phyloP scores from a whole-genome alignment of 2,797 vertebrate species.

The Gadopsis marmoratus region DNA sequence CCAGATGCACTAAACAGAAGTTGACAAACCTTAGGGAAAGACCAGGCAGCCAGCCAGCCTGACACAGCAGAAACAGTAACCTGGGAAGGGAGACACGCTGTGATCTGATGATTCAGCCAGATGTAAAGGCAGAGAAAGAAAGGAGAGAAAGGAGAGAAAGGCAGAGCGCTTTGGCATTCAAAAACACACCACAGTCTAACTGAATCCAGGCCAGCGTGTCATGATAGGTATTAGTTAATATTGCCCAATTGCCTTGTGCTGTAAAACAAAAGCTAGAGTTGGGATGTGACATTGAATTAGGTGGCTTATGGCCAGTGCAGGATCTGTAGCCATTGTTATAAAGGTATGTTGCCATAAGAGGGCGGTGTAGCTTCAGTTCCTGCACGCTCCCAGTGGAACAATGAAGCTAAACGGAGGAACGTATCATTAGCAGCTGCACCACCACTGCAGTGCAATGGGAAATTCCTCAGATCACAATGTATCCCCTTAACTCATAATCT shows the following conservation, averaged over 20 bases:
- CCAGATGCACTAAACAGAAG: constrained; percentile 77
- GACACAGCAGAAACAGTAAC: constrained; percentile 85
- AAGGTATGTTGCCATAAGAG: constrained; percentile 70
- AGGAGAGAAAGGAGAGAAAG: constrained; percentile 40
- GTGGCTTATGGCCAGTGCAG: constrained; percentile 52
- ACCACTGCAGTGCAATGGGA: constrained; percentile 71
- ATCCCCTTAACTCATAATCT: constrained; percentile 46
- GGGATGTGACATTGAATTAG: constrained; percentile 68
- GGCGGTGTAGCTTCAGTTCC: constrained; percentile 69
- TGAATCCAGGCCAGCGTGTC: constrained; percentile 64
- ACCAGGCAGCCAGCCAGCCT: constrained; percentile 81
- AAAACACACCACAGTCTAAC: constrained; percentile 65
- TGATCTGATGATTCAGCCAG: constrained; percentile 85
- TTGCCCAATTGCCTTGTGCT: constrained; percentile 62
- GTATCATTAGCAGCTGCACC: constrained; percentile 71
- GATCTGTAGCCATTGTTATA: constrained; percentile 51
- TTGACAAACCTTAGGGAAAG: constrained; percentile 80
- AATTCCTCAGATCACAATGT: constrained; percentile 68
- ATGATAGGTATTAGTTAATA: constrained; percentile 73
- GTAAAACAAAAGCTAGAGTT: constrained; percentile 56
- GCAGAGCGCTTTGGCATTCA: constrained; percentile 78
- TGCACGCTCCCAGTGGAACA: constrained; percentile 49
- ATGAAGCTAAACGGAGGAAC: constrained; percentile 70
- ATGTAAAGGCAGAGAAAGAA: constrained; percentile 60
- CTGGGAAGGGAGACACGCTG: constrained; percentile 82